Evolutionary conservation across 2,888 invertebrate genomes (phyloP).

Genomic region (Cephus sareptanus): DNA sequence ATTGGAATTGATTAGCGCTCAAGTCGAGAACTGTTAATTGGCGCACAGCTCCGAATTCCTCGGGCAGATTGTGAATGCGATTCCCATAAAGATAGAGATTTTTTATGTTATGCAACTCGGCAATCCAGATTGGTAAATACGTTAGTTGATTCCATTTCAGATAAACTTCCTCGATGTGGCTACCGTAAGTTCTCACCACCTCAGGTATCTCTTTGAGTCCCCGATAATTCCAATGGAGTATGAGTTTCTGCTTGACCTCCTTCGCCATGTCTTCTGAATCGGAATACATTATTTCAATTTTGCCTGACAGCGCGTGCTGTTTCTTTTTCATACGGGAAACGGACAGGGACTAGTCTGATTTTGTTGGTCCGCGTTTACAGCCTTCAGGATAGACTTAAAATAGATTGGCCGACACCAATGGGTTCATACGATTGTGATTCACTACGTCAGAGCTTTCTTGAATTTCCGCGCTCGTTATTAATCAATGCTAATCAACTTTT

Average conservation of each 20-base stretch:
- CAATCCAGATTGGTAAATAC: conserved; percentile 52
- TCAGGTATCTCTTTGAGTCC: conserved; percentile 56
- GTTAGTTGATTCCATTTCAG: conserved; percentile 61
- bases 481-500: not conserved
- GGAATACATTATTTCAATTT: conserved; percentile 36
- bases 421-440: not conserved
- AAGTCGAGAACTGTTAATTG: conserved; percentile 53
- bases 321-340: not conserved
- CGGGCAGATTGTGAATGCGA: conserved; percentile 45
- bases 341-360: not conserved
- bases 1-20: conserved; percentile 46
- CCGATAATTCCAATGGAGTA: conserved; percentile 65
- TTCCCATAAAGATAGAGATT: conserved; percentile 59
- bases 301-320: not conserved
- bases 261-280: conserved; percentile 53
- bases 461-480: not conserved
- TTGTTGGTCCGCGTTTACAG: conserved; percentile 9
- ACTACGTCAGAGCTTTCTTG: not conserved
- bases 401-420: conserved; percentile 27
- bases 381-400: conserved; percentile 35
- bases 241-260: conserved; percentile 57
- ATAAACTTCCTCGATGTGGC: conserved; percentile 60
- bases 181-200: conserved; percentile 50
- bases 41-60: conserved; percentile 44
- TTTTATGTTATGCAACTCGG: conserved; percentile 51